Base-by-base conservation (phyloP, 2,113 vertebrate genomes). In the Cranoglanis bouderius region DNA sequence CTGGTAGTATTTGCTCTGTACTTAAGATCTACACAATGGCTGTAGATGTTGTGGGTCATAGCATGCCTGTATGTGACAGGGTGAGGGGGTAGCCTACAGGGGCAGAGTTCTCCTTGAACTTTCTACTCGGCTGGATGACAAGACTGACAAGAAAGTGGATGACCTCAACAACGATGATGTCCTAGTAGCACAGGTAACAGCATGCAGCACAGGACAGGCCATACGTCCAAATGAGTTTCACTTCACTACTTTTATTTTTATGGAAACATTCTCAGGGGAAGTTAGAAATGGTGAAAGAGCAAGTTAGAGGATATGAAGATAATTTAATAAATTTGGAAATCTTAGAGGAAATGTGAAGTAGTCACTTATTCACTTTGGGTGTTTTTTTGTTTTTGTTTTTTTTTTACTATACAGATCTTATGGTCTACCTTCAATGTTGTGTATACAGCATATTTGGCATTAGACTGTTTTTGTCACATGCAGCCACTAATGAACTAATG, bases 81-180 rank as follows among this genome's bases (percentile, higher is more conserved):
- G 97, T 87, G 97, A 99, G 94, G 98, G 98, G 13, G 97, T 98
- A 90, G 96, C 98, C 1, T 99, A 99, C 89, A 95, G 98, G 92
- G 98, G 98, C 55, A 96, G 98, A 92, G 92, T 99, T 92, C 93
- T 99, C 86, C 95, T 99, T 13, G 97, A 98, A 93, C 93, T 99
- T 10, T 93, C 94, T 87, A 99, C 98, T 51, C 87, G 97, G 59
- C 94, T 97, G 55, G 97, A 99, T 49, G 96, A 94, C 77, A 96
- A 97, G 91, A 93, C 91, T 26, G 96, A 95, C 84, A 98, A 97
- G 92, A 93, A 95, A 61, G 92, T 98, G 40, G 97, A 98, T 43
- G 90, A 91, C 26, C 97, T 99, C 93, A 92, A 95, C 67, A 97
- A 40, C 81, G 98, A 99, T 90, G 98, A 99, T 90, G 90, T 99